Conservation (phyloP, 2,113 vertebrate genomes). For the Rhinoderma darwinii region DNA sequence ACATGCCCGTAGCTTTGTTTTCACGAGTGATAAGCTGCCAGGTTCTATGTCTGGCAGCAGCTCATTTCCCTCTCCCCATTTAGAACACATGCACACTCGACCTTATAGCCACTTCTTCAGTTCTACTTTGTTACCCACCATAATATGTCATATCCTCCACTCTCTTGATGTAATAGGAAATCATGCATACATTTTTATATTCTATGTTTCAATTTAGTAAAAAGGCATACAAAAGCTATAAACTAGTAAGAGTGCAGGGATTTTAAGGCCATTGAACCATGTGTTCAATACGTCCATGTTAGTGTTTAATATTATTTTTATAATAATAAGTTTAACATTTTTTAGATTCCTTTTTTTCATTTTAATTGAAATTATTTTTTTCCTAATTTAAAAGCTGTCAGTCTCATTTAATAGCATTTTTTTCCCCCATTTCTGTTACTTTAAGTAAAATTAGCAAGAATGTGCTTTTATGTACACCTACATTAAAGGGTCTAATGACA, state of each 20-base stretch:
- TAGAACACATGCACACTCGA: no score
- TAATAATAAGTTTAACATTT: neutral
- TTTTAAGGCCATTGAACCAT: neutral
- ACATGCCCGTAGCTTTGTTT: no score
- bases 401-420: neutral
- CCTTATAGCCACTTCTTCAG: no score
- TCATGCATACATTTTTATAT: no score
- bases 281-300: neutral
- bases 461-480: slow-evolving; percentile 33
- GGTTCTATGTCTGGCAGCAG: no score
- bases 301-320: neutral
- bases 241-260: neutral
- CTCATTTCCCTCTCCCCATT: no score
- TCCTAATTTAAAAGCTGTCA: neutral
- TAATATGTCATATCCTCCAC: neutral
- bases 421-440: neutral
- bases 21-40: no score
- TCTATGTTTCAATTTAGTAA: no score
- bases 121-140: neutral
- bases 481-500: slow-evolving; percentile 21
- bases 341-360: neutral
- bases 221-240: no score
- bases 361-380: neutral
- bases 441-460: slow-evolving; percentile 8
- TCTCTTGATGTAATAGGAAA: neutral